A percentile compares a stretch with the other conserved stretches of the same genome.
Conservation (phyloP, 2,888 invertebrate species). For the Onchidella celtica region DNA sequence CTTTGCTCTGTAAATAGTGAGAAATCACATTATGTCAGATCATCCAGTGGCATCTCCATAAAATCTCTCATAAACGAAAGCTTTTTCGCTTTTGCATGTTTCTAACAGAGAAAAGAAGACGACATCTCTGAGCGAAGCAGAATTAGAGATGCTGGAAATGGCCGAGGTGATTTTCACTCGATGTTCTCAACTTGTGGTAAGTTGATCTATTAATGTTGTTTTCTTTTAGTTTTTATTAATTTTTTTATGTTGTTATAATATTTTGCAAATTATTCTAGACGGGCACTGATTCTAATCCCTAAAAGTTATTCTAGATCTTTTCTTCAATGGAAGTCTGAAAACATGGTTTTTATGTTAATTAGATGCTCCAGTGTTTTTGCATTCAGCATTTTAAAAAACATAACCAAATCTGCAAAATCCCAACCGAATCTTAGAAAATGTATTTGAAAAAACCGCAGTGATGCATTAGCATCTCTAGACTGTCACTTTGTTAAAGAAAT, state of each 20-base stretch:
- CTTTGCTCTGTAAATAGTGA: neutral
- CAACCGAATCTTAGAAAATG: no score
- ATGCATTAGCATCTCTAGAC: no score
- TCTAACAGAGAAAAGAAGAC: neutral
- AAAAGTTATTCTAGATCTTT: no score
- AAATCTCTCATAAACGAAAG: no score
- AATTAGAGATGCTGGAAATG: slow-evolving; percentile 31
- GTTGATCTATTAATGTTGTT: neutral
- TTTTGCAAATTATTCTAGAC: neutral
- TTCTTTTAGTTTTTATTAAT: neutral
- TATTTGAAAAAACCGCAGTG: no score
- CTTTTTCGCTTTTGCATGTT: neutral
- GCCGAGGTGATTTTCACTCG: slow-evolving; percentile 32
- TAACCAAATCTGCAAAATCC: no score
- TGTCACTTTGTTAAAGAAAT: no score
- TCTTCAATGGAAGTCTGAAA: no score
- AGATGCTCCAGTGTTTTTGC: no score
- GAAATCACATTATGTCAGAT: neutral
- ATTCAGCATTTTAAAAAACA: no score
- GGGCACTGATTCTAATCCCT: no score
- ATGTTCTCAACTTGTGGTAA: slow-evolving; percentile 30
- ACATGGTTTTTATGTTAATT: no score
- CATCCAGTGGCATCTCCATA: neutral
- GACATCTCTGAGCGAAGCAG: neutral
- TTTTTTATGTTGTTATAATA: neutral